Evolutionary conservation across 2,113 vertebrate genomes (phyloP), one percentile per base, ranked within the genome.

Genomic region (Tragelaphus strepsiceros): DNA sequence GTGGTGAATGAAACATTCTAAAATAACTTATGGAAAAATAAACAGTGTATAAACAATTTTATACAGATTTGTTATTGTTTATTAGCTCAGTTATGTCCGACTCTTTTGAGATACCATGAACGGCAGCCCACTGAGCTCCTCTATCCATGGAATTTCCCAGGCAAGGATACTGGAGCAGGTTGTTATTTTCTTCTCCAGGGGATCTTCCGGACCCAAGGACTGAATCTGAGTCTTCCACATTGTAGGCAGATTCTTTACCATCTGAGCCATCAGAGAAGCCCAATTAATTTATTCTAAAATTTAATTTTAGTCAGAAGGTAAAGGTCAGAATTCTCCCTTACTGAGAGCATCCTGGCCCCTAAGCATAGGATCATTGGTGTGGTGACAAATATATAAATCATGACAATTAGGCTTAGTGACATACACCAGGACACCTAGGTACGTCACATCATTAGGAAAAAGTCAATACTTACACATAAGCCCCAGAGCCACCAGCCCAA

Each of bases 401-500:
- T 14, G 64, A 84, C 58, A 53, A 14, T 35, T 43, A 43, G 39
- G 49, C 46, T 88, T 35, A 32, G 13, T 49, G 49, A 26, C 16
- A 14, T 19, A 35, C 0, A 24, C 32, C 51, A 35, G 17, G 51
- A 81, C 35, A 10, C 5, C 61, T 26, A 49, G 2, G 21, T 56
- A 17, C n/a, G n/a, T 56, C 24, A 67, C 78, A 51, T 17, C 54
- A 26, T n/a, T 89, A 30, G 77, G 43, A 53, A 35, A 39, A 26
- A 91, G 43, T 83, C 39, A 56, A 32, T 92, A 98, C 98, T 98
- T 96, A 98, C 98, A 97, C 67, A 96, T 56, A 32, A 96, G 86
- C 11, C 96, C 90, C 81, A 98, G 58, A 59, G 95, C 35, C 53
- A 96, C 90, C 51, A 98, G 92, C 26, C 94, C 98, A 53, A 84